phyloP scores from a whole-genome alignment of 2,113 vertebrate species.

The Rhineura floridana region DNA sequence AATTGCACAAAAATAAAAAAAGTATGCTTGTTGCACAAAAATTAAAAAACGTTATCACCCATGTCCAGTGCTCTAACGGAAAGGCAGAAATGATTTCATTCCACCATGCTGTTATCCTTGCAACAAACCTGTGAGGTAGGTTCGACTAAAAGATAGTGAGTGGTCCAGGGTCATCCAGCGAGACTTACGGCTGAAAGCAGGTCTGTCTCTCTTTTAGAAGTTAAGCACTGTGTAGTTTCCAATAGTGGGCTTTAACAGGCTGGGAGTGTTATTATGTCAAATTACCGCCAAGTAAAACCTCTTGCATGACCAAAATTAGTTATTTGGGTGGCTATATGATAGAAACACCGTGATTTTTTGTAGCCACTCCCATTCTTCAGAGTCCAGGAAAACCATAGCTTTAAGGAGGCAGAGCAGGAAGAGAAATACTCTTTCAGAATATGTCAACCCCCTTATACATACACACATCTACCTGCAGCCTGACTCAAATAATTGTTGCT shows the following conservation, averaged over 20 bases:
- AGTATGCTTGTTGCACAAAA: slow-evolving; percentile 25
- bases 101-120: neutral
- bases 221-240: neutral
- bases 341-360: neutral
- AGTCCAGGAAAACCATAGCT: neutral
- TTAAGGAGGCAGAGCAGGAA: neutral
- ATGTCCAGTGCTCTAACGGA: neutral
- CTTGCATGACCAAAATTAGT: neutral
- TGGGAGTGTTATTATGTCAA: neutral
- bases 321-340: neutral
- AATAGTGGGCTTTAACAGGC: neutral
- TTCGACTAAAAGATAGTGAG: neutral
- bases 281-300: slow-evolving; percentile 31
- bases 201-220: neutral
- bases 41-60: neutral
- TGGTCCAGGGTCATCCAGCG: neutral
- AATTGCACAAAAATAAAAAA: too few species aligned
- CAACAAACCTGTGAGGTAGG: neutral
- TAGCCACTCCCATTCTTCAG: neutral
- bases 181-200: neutral
- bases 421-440: neutral
- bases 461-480: slow-evolving; percentile 46
- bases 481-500: slow-evolving; percentile 40
- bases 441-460: slow-evolving; percentile 37
- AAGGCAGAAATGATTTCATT: neutral